These are phyloP conservation scores for Malurus leucopterus DNA, from an alignment of 2,797 vertebrate genomes.

Conservation along the genomic window DNA sequence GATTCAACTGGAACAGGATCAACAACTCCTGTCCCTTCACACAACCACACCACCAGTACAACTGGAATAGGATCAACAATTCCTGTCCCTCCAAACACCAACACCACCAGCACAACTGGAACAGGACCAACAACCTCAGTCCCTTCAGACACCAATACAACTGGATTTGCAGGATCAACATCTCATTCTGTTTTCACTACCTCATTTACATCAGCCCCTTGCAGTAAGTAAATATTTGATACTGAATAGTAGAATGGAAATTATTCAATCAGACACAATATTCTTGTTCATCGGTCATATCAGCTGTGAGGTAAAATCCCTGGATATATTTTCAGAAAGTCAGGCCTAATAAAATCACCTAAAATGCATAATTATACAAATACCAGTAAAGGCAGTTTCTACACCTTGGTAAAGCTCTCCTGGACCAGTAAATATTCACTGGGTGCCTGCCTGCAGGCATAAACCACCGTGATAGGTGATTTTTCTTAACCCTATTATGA, in stretches of 20 bases:
- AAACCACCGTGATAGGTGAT: not conserved
- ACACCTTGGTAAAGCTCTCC: not conserved
- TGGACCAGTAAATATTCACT: not conserved
- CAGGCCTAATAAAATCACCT: not conserved
- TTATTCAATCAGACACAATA: not conserved
- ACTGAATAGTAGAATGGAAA: not conserved
- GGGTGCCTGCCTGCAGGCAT: not conserved
- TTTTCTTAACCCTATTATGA: not conserved
- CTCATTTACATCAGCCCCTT: not conserved
- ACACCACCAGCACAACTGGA: not conserved
- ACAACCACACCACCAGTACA: not conserved
- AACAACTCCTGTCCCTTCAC: not conserved
- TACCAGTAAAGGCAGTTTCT: not conserved
- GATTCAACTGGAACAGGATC: not conserved
- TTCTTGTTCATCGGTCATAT: not conserved
- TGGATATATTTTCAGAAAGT: not conserved
- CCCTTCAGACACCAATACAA: not conserved
- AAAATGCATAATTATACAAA: not conserved
- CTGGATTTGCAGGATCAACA: not conserved
- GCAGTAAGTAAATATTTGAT: constrained; percentile 14
- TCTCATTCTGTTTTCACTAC: not conserved
- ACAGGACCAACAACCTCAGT: fast-evolving
- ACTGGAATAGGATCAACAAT: not conserved
- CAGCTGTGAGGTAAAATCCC: not conserved
- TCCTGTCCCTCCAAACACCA: not conserved